A percentile compares a stretch with the other conserved stretches of the same genome.
Evolutionary conservation across 35 echinoderm and acorn worm genomes (phyloP).

Genomic region (Heliocidaris tuberculata): DNA sequence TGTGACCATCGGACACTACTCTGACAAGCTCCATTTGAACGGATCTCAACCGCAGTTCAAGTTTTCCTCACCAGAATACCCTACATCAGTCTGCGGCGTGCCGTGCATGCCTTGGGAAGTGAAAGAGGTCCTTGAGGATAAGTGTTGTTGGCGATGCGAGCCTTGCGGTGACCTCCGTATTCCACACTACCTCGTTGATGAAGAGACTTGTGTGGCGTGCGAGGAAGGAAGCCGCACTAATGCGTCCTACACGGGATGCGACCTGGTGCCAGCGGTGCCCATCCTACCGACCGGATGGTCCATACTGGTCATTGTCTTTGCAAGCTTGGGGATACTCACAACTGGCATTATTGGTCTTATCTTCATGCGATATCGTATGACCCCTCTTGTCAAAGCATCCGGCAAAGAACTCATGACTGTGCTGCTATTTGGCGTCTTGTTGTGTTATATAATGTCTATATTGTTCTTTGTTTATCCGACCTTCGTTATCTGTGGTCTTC

Average conservation of each 20-base stretch:
- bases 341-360: conserved; percentile 70
- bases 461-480: conserved; percentile 67
- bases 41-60: conserved; percentile 36
- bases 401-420: conserved; percentile 77
- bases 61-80: conserved; percentile 42
- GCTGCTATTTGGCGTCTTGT: conserved; percentile 72
- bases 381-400: conserved; percentile 88
- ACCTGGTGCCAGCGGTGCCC: conserved; percentile 46
- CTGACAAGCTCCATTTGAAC: conserved; percentile 59
- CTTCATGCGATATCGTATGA: conserved; percentile 47
- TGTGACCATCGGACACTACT: conserved; percentile 59
- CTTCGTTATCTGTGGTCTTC: conserved; percentile 57
- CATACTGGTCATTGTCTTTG: conserved; percentile 64
- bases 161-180: conserved; percentile 59
- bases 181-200: conserved; percentile 47
- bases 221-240: conserved; percentile 51
- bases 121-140: conserved; percentile 67
- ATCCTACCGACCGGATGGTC: conserved; percentile 60
- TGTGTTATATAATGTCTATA: conserved; percentile 70
- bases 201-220: conserved; percentile 56
- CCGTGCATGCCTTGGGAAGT: conserved; percentile 58
- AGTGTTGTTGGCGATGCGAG: conserved; percentile 79
- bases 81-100: conserved; percentile 62
- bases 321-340: conserved; percentile 58
- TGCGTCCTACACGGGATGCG: conserved; percentile 59